phyloP scores from a whole-genome alignment of 2,888 invertebrate species.

The Xiphydria camelus region DNA sequence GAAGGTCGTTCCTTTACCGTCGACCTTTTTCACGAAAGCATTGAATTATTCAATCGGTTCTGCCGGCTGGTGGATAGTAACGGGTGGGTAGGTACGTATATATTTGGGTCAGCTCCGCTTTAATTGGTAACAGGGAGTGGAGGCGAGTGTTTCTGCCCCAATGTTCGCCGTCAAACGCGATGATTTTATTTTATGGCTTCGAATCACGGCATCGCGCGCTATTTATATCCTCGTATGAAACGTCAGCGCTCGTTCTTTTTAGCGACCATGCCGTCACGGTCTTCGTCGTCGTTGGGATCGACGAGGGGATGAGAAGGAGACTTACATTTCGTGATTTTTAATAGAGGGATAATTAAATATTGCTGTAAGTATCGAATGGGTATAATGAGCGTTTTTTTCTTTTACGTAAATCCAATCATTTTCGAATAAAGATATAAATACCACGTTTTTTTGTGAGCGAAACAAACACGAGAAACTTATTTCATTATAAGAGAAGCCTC shows the following conservation, averaged over 20 bases:
- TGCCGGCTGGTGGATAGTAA: background rate
- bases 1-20: conserved; percentile 10
- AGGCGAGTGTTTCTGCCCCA: conserved; percentile 9
- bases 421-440: too few species aligned
- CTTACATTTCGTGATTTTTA: too few species aligned
- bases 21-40: conserved; percentile 11
- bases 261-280: too few species aligned
- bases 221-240: background rate
- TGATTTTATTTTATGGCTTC: conserved; percentile 15
- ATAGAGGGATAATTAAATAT: too few species aligned
- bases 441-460: too few species aligned
- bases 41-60: conserved; percentile 27
- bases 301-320: too few species aligned
- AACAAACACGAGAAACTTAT: too few species aligned
- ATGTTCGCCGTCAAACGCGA: conserved; percentile 22
- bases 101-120: conserved; percentile 30
- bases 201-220: conserved; percentile 11
- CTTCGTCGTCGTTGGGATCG: too few species aligned
- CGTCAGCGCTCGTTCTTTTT: background rate
- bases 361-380: too few species aligned
- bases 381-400: too few species aligned
- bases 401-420: too few species aligned
- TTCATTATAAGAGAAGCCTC: too few species aligned
- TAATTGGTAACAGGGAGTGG: conserved; percentile 27
- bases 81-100: conserved; percentile 4